Conservation (phyloP, 2,113 vertebrate genomes). For the Isurus oxyrinchus region DNA sequence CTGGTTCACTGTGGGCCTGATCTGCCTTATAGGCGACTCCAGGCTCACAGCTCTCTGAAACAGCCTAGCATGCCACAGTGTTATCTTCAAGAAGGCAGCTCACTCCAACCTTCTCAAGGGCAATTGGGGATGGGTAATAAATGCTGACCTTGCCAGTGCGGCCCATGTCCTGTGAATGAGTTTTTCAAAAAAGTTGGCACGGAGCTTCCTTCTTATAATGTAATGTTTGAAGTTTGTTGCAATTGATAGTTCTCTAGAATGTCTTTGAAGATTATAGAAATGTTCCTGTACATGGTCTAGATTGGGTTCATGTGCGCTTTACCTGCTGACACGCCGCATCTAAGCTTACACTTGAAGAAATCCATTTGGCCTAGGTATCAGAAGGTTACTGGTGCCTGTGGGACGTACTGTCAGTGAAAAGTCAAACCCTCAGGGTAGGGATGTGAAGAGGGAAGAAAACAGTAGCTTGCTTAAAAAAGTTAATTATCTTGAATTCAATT, state of each 20-base stretch:
- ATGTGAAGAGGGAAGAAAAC: neutral
- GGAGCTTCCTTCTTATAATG: neutral
- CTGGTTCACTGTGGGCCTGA: no score
- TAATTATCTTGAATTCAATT: neutral
- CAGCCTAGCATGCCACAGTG: no score
- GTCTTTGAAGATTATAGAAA: neutral
- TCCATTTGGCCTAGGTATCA: neutral
- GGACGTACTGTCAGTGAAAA: no score
- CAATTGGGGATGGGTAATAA: no score
- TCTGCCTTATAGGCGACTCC: no score
- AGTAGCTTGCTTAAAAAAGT: neutral
- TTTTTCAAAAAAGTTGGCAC: neutral
- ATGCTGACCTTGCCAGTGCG: no score
- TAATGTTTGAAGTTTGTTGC: neutral
- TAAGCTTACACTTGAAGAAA: neutral
- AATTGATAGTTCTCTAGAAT: neutral
- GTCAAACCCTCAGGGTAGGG: neutral
- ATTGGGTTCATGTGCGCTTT: neutral
- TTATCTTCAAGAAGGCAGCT: no score
- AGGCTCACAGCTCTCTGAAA: no score
- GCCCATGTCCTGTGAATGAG: no score
- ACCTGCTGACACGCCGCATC: neutral
- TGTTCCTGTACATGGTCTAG: neutral
- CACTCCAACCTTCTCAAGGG: no score
- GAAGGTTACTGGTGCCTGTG: neutral